A percentile compares a stretch with the other conserved stretches of the same genome.
Evolutionary conservation across 2,888 invertebrate species (phyloP).

Genomic region (Alitta virens): DNA sequence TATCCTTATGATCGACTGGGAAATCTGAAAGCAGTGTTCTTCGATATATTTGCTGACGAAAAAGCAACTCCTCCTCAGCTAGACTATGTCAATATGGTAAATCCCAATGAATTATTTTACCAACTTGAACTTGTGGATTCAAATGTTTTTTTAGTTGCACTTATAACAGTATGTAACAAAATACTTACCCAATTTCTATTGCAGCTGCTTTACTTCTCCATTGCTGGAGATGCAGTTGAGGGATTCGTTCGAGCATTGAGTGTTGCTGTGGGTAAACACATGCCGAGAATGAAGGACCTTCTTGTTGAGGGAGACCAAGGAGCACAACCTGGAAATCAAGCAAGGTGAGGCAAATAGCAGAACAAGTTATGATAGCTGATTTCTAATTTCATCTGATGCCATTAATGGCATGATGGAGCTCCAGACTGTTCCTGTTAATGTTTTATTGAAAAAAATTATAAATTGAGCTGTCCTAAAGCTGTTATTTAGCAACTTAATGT

Average conservation of each 20-base stretch:
- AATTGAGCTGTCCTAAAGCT: too few species aligned
- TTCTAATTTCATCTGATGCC: too few species aligned
- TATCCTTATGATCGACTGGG: slow-evolving; percentile 37
- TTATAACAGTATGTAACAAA: neutral
- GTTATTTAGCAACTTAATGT: too few species aligned
- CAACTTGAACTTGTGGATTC: too few species aligned
- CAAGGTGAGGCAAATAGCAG: slow-evolving; percentile 11
- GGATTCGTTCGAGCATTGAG: slow-evolving; percentile 55
- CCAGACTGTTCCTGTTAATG: too few species aligned
- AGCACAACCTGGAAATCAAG: neutral
- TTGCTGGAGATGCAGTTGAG: slow-evolving; percentile 43
- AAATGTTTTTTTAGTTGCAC: too few species aligned
- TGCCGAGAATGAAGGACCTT: slow-evolving; percentile 30
- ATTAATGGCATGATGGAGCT: too few species aligned
- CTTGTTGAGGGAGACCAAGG: too few species aligned
- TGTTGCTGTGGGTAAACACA: slow-evolving; percentile 48
- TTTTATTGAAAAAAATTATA: too few species aligned
- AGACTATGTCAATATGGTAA: slow-evolving; percentile 52
- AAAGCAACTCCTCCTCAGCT: slow-evolving; percentile 37
- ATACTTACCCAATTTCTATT: slow-evolving; percentile 7
- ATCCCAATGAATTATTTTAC: slow-evolving; percentile 11
- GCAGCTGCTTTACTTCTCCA: slow-evolving; percentile 53
- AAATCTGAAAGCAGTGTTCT: slow-evolving; percentile 45
- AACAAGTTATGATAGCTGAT: slow-evolving; percentile 20
- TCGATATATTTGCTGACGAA: slow-evolving; percentile 53